A percentile compares a stretch with the other conserved stretches of the same genome.
Evolutionary conservation across 2,888 invertebrate species (phyloP).

Genomic region (Brachynemurus nebulosus): DNA sequence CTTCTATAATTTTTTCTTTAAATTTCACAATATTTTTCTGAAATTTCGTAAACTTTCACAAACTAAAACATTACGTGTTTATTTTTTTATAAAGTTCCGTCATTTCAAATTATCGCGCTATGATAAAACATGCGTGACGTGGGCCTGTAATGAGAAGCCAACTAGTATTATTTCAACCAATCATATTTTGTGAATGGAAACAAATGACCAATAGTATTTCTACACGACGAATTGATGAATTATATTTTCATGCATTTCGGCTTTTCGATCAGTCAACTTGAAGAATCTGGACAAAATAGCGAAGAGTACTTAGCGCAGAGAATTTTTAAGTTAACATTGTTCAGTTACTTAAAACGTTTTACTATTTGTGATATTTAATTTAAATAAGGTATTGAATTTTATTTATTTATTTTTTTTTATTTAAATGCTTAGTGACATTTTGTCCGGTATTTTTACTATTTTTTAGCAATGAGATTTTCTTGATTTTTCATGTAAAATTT

Average conservation of each 20-base stretch:
- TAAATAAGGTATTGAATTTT: background rate
- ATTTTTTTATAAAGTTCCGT: too few relatives aligned
- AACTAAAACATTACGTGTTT: too few relatives aligned
- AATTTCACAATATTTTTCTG: too few relatives aligned
- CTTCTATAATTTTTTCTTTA: too few relatives aligned
- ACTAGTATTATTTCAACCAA: slow-evolving; percentile 39
- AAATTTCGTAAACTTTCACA: too few relatives aligned
- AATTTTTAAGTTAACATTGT: background rate
- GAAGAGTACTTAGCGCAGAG: slow-evolving; percentile 15
- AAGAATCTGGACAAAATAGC: background rate
- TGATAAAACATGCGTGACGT: slow-evolving; percentile 33
- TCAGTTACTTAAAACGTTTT: background rate
- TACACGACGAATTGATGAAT: slow-evolving; percentile 47
- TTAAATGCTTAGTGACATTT: background rate
- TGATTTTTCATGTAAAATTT: too few relatives aligned
- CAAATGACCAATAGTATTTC: slow-evolving; percentile 35
- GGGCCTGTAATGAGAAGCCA: slow-evolving; percentile 51
- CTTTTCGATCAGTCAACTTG: slow-evolving; percentile 33
- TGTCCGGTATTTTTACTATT: too few relatives aligned
- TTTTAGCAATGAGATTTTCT: too few relatives aligned
- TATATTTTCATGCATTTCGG: slow-evolving; percentile 34
- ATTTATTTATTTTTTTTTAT: background rate
- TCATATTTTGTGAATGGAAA: slow-evolving; percentile 30
- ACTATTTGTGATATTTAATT: too few relatives aligned
- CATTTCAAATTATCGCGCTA: slow-evolving; percentile 6